Evolutionary conservation across 2,113 vertebrate genomes (phyloP).

Genomic region (Nothoprocta pentlandii): DNA sequence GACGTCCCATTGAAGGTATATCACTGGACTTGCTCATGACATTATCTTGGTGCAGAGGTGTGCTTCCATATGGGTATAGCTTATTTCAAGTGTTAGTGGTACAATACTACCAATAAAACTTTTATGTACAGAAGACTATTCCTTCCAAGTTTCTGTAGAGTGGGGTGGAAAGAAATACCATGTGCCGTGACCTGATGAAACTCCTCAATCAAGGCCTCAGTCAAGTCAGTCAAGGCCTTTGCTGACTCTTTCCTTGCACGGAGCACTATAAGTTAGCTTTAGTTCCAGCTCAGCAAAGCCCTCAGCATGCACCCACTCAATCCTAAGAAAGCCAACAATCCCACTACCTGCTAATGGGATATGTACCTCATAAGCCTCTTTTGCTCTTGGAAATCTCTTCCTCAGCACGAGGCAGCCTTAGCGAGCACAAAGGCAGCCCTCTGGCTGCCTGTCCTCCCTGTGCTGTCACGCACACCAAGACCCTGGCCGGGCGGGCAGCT

Average conservation of each 20-base stretch:
- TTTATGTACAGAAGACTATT: not conserved
- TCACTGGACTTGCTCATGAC: not conserved
- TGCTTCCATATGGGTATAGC: not conserved
- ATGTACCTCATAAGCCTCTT: slow-evolving; percentile 23
- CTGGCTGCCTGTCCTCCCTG: accelerated
- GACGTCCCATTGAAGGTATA: not conserved
- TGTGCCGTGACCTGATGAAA: not conserved
- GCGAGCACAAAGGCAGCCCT: not conserved
- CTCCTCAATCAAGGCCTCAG: not conserved
- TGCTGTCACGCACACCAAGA: accelerated
- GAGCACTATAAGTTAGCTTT: accelerated
- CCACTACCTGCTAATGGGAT: slow-evolving; percentile 48
- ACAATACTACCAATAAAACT: not conserved
- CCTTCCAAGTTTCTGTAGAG: not conserved
- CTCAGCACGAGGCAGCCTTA: not conserved
- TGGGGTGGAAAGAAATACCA: not conserved
- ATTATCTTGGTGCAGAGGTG: not conserved
- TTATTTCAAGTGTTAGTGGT: not conserved
- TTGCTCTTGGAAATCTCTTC: slow-evolving; percentile 41
- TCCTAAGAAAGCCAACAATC: not conserved
- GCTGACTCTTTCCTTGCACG: not conserved
- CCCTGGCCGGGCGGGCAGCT: not conserved
- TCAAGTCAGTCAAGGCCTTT: not conserved
- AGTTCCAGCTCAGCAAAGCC: not conserved
- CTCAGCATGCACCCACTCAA: not conserved